Percentiles rank a stretch among this genome's conserved stretches.
Conservation (phyloP, 1,140 invertebrate genomes). For the Holotrichia oblita region DNA sequence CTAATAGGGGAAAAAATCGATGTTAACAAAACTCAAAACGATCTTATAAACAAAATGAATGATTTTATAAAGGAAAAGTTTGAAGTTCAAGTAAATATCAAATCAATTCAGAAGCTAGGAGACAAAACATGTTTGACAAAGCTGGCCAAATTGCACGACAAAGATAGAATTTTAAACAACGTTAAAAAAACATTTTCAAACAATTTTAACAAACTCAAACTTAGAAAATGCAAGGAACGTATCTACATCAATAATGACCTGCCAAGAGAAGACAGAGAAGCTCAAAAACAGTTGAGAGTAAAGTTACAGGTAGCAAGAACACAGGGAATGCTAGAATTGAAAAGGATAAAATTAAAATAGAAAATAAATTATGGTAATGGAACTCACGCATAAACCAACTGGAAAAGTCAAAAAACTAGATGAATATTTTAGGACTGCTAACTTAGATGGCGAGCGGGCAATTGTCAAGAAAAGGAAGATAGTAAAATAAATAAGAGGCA, state of each 20-base stretch:
- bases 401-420: not conserved
- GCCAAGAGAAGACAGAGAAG: not conserved
- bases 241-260: not conserved
- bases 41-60: not conserved
- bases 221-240: not conserved
- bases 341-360: not conserved
- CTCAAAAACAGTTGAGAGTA: not conserved
- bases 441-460: not conserved
- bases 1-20: not conserved
- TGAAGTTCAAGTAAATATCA: not conserved
- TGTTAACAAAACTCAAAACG: not conserved
- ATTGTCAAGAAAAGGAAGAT: not conserved
- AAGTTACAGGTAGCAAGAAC: not conserved
- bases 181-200: no score
- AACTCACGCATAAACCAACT: not conserved
- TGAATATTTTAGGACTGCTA: not conserved
- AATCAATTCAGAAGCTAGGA: not conserved
- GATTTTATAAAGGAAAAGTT: not conserved
- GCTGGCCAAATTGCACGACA: not conserved
- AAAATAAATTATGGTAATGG: not conserved
- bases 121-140: not conserved
- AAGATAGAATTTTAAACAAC: not conserved
- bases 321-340: constrained; percentile 6
- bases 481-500: constrained; percentile 21
- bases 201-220: not conserved